Evolutionary conservation across 2,113 vertebrate genomes (phyloP).

Genomic region (Myrmecobius fasciatus): DNA sequence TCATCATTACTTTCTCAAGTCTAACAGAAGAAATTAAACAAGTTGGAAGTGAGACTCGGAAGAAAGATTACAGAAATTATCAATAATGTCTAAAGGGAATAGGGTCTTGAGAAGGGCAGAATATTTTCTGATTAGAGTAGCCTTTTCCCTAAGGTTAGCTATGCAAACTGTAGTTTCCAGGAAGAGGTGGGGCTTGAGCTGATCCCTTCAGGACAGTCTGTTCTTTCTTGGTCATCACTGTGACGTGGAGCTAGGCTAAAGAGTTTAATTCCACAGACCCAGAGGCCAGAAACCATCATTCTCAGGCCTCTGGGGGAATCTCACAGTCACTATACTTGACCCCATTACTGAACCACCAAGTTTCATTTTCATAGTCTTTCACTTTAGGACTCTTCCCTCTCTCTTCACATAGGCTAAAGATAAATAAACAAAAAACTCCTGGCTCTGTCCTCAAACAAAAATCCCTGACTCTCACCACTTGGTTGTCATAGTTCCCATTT

Average conservation of each 20-base stretch:
- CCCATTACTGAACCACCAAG: background rate
- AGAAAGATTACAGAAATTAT: background rate
- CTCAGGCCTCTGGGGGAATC: background rate
- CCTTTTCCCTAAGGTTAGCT: background rate
- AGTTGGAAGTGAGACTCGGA: background rate
- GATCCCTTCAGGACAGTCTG: conserved; percentile 48
- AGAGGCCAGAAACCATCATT: background rate
- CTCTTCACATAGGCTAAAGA: background rate
- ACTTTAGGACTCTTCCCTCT: conserved; percentile 12
- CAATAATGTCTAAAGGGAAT: background rate
- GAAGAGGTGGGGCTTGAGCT: conserved; percentile 52
- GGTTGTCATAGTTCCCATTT: conserved; percentile 40
- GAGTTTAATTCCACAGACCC: background rate
- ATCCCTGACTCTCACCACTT: conserved; percentile 34
- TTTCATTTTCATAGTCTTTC: background rate
- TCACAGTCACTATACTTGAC: background rate
- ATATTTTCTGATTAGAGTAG: background rate
- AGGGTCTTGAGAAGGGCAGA: background rate
- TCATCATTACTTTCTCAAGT: background rate
- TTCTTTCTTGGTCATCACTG: conserved; percentile 55
- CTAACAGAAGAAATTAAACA: background rate
- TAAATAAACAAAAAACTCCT: background rate
- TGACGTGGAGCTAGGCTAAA: conserved; percentile 41
- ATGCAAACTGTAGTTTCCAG: conserved; percentile 50
- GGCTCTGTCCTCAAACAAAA: conserved; percentile 9